Base-by-base conservation (phyloP, 1,140 invertebrate species). In the Mactra quadrangularis region DNA sequence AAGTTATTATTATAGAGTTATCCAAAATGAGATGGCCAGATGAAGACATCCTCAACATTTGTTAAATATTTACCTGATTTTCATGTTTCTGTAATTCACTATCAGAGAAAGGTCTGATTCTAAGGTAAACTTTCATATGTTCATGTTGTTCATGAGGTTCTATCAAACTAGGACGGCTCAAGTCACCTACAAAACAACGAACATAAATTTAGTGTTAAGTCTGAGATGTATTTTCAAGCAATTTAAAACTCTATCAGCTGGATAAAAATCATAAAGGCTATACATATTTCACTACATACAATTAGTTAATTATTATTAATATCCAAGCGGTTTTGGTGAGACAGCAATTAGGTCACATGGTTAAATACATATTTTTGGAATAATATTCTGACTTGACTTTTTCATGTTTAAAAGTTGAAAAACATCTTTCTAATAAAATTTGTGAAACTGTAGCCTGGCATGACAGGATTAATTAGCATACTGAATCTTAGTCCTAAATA, bases 61-160 rank as follows among this genome's bases (percentile, higher is more conserved):
- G n/a, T n/a, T n/a, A n/a, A 45, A 1, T 17, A 60, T 17, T 82
- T 82, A 91, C 91, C 89, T 91, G 89, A 60, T 91, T 87, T 84
- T 89, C 89, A 19, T 87, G 77, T 60, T 50, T 79, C 19, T 87
- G 84, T 19, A 71, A 0, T 75, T 92, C 91, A 22, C 88, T 82
- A 33, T 84, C 52, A n/a, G 87, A 86, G 66, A 91, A 89, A 11
- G 92, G 92, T 60, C 91, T 83, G 35, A 93, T 86, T 11, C 92
- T 59, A 0, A 93, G 82, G 57, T 87, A 93, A 19, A 92, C 90
- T 79, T 90, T 89, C 87, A 92, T 90, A 50, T 87, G 88, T n/a
- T 93, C 92, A 53, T 47, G 29, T 6, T 47, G 57, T 50, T 50
- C 22, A 6, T 41, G 60, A 3, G 45, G 62, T 19, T 66, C 50